Evolutionary conservation across 64 coral and sea anemone genomes (phyloP), one percentile per base, ranked within the genome.

Genomic region (Platygyra sinensis): DNA sequence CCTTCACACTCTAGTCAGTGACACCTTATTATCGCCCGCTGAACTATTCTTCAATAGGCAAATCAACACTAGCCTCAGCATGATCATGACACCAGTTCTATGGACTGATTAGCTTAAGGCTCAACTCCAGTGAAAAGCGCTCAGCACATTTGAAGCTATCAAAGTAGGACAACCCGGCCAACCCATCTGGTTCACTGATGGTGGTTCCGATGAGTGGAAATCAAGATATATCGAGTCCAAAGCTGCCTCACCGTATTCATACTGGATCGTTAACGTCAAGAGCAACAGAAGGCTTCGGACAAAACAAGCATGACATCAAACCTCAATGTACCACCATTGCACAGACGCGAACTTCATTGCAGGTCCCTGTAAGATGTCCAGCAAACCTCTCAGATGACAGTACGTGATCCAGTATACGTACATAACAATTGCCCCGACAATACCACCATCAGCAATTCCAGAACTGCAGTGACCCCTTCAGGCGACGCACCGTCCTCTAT

Each of bases 31-130:
- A 50, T 92, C 82, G 54, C 90, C 82, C 18, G 87, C 75, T 32
- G 76, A 93, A 51, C 76, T 88, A 16, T 93, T 93, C 77, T 28
- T 49, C 20, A 88, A 75, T 30, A 87, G 76, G 63, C 38, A 55
- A 82, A 93, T 88, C 20, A 93, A 93, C 91, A 93, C 85, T 8
- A 54, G 75, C 39, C 76, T 93, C 29, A 81, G 76, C 76, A 93
- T 87, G 91, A 31, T 24, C 38, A 87, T 88, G 91, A 74, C 11
- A 17, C 86, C 77, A 51, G 59, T 67, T 12, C 86, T 69, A 77
- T 62, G 89, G 73, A 86, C 80, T 62, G 80, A 91, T 36, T 72
- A 85, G 55, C 80, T 86, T 13, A 86, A 91, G 72, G 51, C 75
- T 75, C 33, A 61, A 29, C 89, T 91, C n/a, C 22, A 86, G 71